A percentile compares a stretch with the other conserved stretches of the same genome.
Conservation (phyloP, 2,888 invertebrate genomes). For the Hydrotaea diabolus region DNA sequence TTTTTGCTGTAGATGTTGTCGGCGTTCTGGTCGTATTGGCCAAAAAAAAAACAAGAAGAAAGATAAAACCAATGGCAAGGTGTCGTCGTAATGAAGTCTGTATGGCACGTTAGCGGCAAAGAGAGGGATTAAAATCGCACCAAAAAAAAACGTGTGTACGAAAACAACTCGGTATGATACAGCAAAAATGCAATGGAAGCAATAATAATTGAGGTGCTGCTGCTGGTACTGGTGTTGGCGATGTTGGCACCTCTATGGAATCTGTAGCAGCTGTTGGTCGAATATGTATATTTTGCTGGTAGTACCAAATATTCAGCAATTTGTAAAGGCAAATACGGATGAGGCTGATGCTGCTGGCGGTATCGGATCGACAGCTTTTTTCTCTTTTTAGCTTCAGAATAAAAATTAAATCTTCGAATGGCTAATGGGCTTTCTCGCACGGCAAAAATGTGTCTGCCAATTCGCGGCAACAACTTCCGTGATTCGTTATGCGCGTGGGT, state of each 20-base stretch:
- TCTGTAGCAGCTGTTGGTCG: conserved; percentile 54
- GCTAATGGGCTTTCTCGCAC: background rate
- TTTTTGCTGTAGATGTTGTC: conserved; percentile 4
- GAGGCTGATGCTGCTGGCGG: conserved; percentile 25
- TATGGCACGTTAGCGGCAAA: too few relatives aligned
- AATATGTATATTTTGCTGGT: conserved; percentile 33
- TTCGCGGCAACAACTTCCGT: background rate
- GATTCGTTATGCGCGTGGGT: background rate
- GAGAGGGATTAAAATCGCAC: background rate
- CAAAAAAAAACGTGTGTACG: background rate
- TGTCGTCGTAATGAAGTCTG: background rate
- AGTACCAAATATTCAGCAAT: background rate
- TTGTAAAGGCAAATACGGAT: conserved; percentile 27
- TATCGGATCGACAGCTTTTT: background rate
- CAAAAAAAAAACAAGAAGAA: too few relatives aligned
- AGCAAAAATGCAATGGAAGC: conserved; percentile 39
- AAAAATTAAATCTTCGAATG: conserved; percentile 23
- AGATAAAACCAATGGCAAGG: background rate
- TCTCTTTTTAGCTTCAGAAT: background rate
- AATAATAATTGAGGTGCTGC: conserved; percentile 58
- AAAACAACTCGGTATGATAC: background rate
- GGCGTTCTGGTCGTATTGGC: background rate
- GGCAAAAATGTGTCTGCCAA: background rate
- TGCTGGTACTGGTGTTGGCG: background rate
- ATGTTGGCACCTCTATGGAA: conserved; percentile 34